phyloP scores from a whole-genome alignment of 2,888 invertebrate genomes.

The Drosophila ezoana region DNA sequence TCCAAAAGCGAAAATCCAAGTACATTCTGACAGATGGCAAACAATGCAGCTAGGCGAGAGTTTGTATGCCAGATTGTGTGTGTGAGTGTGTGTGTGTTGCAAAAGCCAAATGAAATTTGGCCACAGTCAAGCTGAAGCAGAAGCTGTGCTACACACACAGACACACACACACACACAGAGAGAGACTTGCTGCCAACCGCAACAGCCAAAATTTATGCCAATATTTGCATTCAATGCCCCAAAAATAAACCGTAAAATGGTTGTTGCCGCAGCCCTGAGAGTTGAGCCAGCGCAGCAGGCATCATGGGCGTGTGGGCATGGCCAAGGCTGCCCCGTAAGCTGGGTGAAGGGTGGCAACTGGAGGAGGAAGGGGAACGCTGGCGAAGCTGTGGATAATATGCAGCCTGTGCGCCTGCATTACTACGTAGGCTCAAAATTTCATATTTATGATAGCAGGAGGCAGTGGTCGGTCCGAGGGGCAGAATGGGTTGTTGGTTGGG shows the following conservation, averaged over 20 bases:
- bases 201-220: conserved; percentile 76
- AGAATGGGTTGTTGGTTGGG: background rate
- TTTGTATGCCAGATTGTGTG: conserved; percentile 9
- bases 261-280: conserved; percentile 50
- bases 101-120: conserved; percentile 63
- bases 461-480: background rate
- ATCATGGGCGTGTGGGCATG: conserved; percentile 1
- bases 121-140: conserved; percentile 37
- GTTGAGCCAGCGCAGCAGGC: conserved; percentile 24
- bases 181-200: conserved; percentile 55
- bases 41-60: conserved; percentile 50
- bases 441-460: conserved; percentile 66
- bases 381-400: conserved; percentile 24
- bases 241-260: conserved; percentile 78
- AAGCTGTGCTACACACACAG: conserved; percentile 20
- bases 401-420: conserved; percentile 25
- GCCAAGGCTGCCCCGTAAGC: conserved; percentile 7
- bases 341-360: background rate
- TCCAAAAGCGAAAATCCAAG: conserved; percentile 51
- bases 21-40: conserved; percentile 60
- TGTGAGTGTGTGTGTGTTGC: conserved; percentile 30
- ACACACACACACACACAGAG: background rate
- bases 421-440: conserved; percentile 61
- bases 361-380: background rate
- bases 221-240: conserved; percentile 80